These are phyloP conservation scores for Dendropsophus ebraccatus DNA, from an alignment of 2,113 vertebrate genomes.

Conservation along the genomic window DNA sequence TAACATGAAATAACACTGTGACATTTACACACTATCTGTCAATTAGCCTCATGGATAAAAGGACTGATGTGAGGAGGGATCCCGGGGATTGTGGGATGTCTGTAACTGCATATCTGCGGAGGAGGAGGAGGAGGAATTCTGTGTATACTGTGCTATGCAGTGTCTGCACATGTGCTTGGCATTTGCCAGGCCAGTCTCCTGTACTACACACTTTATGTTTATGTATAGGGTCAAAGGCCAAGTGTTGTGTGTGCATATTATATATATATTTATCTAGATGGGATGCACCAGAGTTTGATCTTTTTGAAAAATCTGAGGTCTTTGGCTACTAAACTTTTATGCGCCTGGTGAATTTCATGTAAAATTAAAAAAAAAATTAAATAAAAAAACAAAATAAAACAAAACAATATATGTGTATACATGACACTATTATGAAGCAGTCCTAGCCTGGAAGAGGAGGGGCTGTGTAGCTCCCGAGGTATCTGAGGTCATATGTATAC, in stretches of 20 bases:
- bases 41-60: constrained; percentile 13
- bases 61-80: background rate
- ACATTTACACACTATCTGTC: constrained; percentile 10
- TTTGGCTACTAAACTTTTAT: constrained; percentile 6
- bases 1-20: constrained; percentile 7
- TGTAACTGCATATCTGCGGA: constrained; percentile 25
- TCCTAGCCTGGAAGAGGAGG: too few species aligned
- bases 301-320: background rate
- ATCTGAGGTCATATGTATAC: too few species aligned
- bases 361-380: too few species aligned
- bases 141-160: constrained; percentile 49
- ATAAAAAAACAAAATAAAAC: too few species aligned
- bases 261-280: constrained; percentile 42
- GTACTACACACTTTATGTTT: constrained; percentile 27
- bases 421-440: too few species aligned
- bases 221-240: constrained; percentile 46
- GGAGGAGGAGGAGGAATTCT: constrained; percentile 42
- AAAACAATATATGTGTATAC: too few species aligned
- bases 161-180: constrained; percentile 27
- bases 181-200: constrained; percentile 35
- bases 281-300: constrained; percentile 24
- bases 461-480: too few species aligned
- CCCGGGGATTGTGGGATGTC: background rate
- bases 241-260: constrained; percentile 46
- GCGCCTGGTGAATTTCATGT: background rate